Base-by-base conservation (phyloP, 1,140 invertebrate species). In the Diabrotica virgifera region DNA sequence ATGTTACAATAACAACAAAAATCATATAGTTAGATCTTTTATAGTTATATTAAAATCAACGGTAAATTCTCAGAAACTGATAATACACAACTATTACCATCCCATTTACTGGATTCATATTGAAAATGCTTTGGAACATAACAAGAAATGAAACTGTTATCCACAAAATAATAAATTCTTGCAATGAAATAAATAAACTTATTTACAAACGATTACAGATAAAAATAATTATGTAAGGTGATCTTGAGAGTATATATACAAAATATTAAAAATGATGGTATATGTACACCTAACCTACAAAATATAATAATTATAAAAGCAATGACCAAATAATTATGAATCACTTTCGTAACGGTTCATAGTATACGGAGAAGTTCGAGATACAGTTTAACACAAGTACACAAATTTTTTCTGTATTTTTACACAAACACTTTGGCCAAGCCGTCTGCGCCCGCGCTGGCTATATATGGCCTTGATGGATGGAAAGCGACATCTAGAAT, bases 401-500 rank as follows among this genome's bases (percentile, higher is more conserved):
- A 57, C 40, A 57, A 10, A 36, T 36, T 7, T 40, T 50, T 40
- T 58, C 35, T 11, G 50, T 46, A 54, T 13, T 58, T 54, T 73
- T 73, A 79, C 65, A 91, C 90, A 84, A 93, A 98, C 74, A 99
- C 97, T 86, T 99, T 99, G 76, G 96, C 97, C 72, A 99, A 85
- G 66, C 93, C 95, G 85, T 99, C 97, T 66, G 97, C 97, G 69
- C 97, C 97, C 68, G 95, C 96, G 83, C 94, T 97, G 64, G 97
- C 98, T 78, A 99, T 99, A 81, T 95, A 98, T 65, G 96, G 95
- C 82, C 95, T 93, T 70, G 95, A 91, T 73, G 97, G 96, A 86
- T 99, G 97, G 86, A 99, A 99, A 76, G 97, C 96, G 66, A 99
- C 97, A 81, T 98, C 95, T 77, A 98, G 89, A 82, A 99, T 99